Evolutionary conservation across 1,140 invertebrate genomes (phyloP), one percentile per base, ranked within the genome.

Genomic region (Drosophila ohnishii): DNA sequence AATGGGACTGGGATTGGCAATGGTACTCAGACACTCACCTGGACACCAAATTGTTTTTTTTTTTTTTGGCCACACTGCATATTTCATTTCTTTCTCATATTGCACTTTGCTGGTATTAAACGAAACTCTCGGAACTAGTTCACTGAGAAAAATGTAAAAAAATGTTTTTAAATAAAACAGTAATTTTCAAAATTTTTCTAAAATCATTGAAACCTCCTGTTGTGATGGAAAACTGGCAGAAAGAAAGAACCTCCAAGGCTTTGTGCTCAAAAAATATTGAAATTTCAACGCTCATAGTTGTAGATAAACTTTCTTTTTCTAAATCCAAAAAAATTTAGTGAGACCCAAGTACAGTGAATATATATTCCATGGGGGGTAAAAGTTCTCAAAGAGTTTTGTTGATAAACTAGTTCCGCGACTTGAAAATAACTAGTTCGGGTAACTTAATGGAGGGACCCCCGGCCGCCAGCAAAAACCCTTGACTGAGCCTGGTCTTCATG

Each of bases 341-440:
- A 30, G 10, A 28, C 13, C 39, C 7, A 55, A 55, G n/a, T 34
- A 61, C 19, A 64, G 28, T 25, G 19, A 63, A 60, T 63, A 53
- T 59, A 42, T 66, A 47, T 44, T 25, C 35, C 45, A 34, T 16
- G 32, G 42, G 39, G 39, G 40, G 28, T 19, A 35, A 30, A 72
- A 72, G n/a, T 71, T 71, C 19, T 66, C 37, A 55, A 66, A 66
- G 65, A 51, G 45, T 53, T 53, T 53, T 72, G 37, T 74, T 50
- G 32, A 50, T 75, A 66, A 75, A 75, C 73, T 53, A 73, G 70
- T 73, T 61, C 69, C 67, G 47, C 47, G 69, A 61, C 48, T 67
- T 66, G 44, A 66, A 66, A 66, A 56, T 56, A 70, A 70, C 47
- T 67, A 74, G 70, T 73, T 47, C 37, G 45, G 67, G 45, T 55